phyloP scores from a whole-genome alignment of 2,888 invertebrate species.

The Gastrophysa polygoni region DNA sequence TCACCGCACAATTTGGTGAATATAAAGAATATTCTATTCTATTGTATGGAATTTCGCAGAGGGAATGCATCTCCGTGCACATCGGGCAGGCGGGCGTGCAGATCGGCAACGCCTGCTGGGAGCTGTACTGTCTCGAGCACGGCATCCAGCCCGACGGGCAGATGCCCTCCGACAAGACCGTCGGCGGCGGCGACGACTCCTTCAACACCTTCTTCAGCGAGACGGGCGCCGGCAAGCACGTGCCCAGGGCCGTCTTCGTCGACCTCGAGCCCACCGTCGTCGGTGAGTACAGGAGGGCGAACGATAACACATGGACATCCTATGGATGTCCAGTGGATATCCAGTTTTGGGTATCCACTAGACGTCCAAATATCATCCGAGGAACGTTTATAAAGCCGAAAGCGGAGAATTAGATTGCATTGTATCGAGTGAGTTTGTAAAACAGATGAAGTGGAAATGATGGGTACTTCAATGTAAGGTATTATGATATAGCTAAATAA shows the following conservation, averaged over 20 bases:
- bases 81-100: conserved; percentile 87
- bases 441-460: too few species aligned
- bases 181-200: conserved; percentile 51
- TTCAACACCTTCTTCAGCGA: conserved; percentile 63
- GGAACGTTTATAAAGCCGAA: too few species aligned
- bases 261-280: conserved; percentile 90
- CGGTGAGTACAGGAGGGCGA: conserved; percentile 62
- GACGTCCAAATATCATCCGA: too few species aligned
- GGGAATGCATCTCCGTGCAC: conserved; percentile 87
- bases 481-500: too few species aligned
- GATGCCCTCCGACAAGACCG: conserved; percentile 43
- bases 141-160: conserved; percentile 74
- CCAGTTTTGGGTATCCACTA: too few species aligned
- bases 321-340: too few species aligned
- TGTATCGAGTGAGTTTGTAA: too few species aligned
- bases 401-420: too few species aligned
- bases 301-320: too few species aligned
- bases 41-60: conserved; percentile 58
- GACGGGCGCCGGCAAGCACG: conserved; percentile 73
- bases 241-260: conserved; percentile 82
- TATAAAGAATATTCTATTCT: conserved; percentile 58
- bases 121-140: conserved; percentile 83
- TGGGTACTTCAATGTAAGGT: too few species aligned
- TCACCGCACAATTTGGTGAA: too few species aligned
- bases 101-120: conserved; percentile 89